A percentile compares a stretch with the other conserved stretches of the same genome.
These are phyloP conservation scores for Sebastes iracundus DNA, from an alignment of 2,797 vertebrate genomes.

Conservation along the genomic window DNA sequence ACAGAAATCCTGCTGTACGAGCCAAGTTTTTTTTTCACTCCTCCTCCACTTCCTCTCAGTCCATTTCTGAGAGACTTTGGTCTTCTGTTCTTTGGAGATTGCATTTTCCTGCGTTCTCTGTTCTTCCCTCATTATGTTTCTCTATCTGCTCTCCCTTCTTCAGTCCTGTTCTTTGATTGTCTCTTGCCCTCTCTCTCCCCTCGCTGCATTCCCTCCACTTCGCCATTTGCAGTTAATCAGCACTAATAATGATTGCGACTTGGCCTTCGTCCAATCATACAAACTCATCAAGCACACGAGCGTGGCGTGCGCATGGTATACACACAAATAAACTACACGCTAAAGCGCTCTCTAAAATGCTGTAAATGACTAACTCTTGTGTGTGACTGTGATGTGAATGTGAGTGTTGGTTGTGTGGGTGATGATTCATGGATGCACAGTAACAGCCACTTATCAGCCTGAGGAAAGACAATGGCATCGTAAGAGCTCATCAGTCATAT, in stretches of 20 bases:
- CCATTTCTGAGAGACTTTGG: slow-evolving; percentile 51
- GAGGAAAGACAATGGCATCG: slow-evolving; percentile 74
- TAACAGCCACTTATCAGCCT: slow-evolving; percentile 79
- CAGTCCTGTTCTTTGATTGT: slow-evolving; percentile 44
- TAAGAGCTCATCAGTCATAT: slow-evolving; percentile 81
- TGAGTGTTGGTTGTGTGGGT: slow-evolving; percentile 56
- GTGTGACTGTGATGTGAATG: slow-evolving; percentile 31
- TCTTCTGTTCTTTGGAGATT: slow-evolving; percentile 57
- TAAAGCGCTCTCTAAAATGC: slow-evolving; percentile 39
- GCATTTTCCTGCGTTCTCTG: slow-evolving; percentile 47
- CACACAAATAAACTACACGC: slow-evolving; percentile 6
- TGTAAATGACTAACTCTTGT: slow-evolving; percentile 67
- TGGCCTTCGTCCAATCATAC: slow-evolving; percentile 71
- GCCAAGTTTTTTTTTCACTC: slow-evolving; percentile 12
- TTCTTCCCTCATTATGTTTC: slow-evolving; percentile 54
- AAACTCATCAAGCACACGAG: slow-evolving; percentile 34
- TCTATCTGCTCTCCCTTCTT: slow-evolving; percentile 41
- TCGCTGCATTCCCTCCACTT: slow-evolving; percentile 64
- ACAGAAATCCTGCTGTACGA: slow-evolving; percentile 58
- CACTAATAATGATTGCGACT: slow-evolving; percentile 76
- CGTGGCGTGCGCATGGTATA: background rate
- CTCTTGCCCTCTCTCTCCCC: slow-evolving; percentile 33
- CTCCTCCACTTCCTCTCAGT: slow-evolving; percentile 25
- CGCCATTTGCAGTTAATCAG: slow-evolving; percentile 80
- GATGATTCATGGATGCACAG: slow-evolving; percentile 80